A percentile compares a stretch with the other conserved stretches of the same genome.
These are phyloP conservation scores for Chalcosyrphus nemorum DNA, from an alignment of 2,888 invertebrate genomes.

Conservation along the genomic window DNA sequence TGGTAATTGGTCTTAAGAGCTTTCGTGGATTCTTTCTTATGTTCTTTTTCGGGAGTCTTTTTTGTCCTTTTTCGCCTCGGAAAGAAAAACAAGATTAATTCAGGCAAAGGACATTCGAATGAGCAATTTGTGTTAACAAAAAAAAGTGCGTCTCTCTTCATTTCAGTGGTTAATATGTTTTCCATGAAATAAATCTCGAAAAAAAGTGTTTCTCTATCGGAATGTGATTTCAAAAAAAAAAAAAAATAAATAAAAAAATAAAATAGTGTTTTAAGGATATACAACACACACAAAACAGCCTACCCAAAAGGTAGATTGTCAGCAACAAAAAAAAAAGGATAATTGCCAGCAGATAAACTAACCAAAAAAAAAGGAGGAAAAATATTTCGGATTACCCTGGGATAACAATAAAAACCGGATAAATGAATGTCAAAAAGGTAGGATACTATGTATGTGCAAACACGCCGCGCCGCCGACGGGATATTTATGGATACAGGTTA, in stretches of 20 bases:
- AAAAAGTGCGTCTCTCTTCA: constrained; percentile 24
- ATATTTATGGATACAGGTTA: neutral
- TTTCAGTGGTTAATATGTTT: constrained; percentile 28
- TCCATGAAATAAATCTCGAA: neutral
- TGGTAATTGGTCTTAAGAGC: constrained; percentile 71
- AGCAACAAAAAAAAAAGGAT: constrained; percentile 29
- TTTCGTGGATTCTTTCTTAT: constrained; percentile 42
- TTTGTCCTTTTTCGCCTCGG: neutral
- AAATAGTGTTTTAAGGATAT: constrained; percentile 21
- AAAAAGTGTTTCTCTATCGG: constrained; percentile 5
- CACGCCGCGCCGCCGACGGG: constrained; percentile 30
- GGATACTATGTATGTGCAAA: constrained; percentile 43
- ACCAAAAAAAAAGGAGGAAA: neutral
- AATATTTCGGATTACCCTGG: constrained; percentile 68
- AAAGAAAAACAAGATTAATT: neutral
- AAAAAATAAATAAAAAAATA: constrained; percentile 2
- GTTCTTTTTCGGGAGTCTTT: neutral
- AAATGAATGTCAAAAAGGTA: constrained; percentile 73
- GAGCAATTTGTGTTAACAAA: constrained; percentile 33
- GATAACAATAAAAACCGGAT: constrained; percentile 66
- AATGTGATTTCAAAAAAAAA: constrained; percentile 39
- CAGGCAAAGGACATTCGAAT: constrained; percentile 56
- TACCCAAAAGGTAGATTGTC: neutral
- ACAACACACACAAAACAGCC: neutral
- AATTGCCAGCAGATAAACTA: constrained; percentile 11